Evolutionary conservation across 2,888 invertebrate genomes (phyloP).

Genomic region (Stegophylla sp.): DNA sequence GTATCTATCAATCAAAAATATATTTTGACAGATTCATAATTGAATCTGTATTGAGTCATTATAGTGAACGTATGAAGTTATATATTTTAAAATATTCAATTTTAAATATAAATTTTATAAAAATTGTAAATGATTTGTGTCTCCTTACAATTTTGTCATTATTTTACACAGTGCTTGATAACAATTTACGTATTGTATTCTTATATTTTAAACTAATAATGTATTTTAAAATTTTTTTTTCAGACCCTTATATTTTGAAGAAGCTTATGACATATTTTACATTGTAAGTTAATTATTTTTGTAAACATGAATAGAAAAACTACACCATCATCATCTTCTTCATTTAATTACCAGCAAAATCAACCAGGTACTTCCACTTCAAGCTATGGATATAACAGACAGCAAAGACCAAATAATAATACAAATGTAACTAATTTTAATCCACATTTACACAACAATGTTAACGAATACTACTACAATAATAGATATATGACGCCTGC

Average conservation of each 20-base stretch:
- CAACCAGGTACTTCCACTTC: not conserved
- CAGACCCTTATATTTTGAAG: slow-evolving; percentile 9
- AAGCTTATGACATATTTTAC: not conserved
- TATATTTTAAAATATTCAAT: too few species aligned
- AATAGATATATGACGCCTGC: slow-evolving; percentile 13
- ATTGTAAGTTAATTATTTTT: not conserved
- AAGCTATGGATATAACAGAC: not conserved
- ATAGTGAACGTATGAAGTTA: too few species aligned
- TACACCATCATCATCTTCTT: not conserved
- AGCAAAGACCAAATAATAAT: not conserved
- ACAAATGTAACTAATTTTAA: slow-evolving; percentile 18
- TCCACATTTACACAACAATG: not conserved
- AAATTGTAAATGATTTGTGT: too few species aligned
- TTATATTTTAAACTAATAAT: too few species aligned
- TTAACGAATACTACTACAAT: not conserved
- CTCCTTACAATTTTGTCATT: too few species aligned
- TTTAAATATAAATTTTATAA: too few species aligned
- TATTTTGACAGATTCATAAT: too few species aligned
- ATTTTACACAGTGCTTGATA: too few species aligned
- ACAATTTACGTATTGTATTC: too few species aligned
- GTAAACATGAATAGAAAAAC: not conserved
- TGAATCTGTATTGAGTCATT: too few species aligned
- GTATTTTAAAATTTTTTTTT: slow-evolving; percentile 2
- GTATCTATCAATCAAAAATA: too few species aligned
- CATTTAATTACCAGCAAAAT: slow-evolving; percentile 10